Evolutionary conservation across 2,797 vertebrate genomes (phyloP), one percentile per base, ranked within the genome.

Genomic region (Chelidonichthys spinosus): DNA sequence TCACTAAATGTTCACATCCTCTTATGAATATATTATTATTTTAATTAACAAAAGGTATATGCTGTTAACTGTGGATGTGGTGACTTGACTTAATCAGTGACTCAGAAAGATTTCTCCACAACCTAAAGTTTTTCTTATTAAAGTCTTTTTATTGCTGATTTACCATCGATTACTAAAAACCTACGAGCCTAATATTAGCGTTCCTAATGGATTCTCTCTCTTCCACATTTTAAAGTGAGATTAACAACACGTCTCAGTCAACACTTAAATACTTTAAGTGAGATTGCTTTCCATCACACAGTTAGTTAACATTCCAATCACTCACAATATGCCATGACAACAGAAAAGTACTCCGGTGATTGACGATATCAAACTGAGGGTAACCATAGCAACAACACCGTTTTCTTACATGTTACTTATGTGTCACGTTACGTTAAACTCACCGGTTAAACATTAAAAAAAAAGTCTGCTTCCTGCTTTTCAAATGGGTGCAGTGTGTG

Each of bases 381-480:
- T 47, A 62, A 44, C 42, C 50, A 49, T 60, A 49, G 54, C 65
- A 74, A 60, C 70, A 11, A 6, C 17, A 50, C 52, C 50, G 8
- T 58, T 13, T 9, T 36, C 3, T 17, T 43, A 32, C 10, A 25
- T 37, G 10, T 9, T 37, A 50, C n/a, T 18, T 9, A 6, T 10
- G 10, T 69, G 36, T 50, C 5, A n/a, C 7, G 11, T 25, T 11
- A 40, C 8, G 13, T n/a, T 18, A 17, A 52, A 59, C 18, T 58
- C 13, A 14, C 3, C 15, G 2, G 37, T 50, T 67, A 2, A 43
- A 58, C 11, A 7, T 0, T 13, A n/a, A 25, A 25, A 25, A 25
- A 25, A 25, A 5, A n/a, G n/a, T 17, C 40, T 25, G 18, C 32
- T 15, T 58, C 35, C 36, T n/a, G 8, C 37, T 15, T 47, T 60